phyloP scores from a whole-genome alignment of 2,888 invertebrate genomes.

The Chloroclysta siterata region DNA sequence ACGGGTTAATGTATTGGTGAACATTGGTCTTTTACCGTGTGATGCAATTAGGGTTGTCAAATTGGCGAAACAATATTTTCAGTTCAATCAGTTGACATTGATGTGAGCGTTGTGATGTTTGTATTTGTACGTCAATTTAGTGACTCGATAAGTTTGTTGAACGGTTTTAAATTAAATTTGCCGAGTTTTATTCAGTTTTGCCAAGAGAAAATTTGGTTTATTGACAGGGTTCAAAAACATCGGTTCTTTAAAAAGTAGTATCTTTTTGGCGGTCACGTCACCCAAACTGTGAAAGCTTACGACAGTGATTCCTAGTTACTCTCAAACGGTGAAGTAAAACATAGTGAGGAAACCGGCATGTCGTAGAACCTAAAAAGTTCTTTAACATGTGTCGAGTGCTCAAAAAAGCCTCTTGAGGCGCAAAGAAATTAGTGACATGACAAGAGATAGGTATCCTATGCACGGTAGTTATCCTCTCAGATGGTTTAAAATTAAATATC shows the following conservation, averaged over 20 bases:
- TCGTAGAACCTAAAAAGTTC: too few relatives aligned
- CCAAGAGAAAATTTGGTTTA: background rate
- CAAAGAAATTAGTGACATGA: too few relatives aligned
- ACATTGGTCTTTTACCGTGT: slow-evolving; percentile 37
- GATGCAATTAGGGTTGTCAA: slow-evolving; percentile 46
- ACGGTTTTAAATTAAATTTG: slow-evolving; percentile 6
- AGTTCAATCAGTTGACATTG: slow-evolving; percentile 13
- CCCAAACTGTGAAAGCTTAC: too few relatives aligned
- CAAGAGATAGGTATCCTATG: too few relatives aligned
- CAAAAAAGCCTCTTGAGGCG: too few relatives aligned
- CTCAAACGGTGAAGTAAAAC: too few relatives aligned
- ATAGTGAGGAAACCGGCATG: too few relatives aligned
- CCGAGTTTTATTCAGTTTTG: background rate
- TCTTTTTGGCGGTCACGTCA: too few relatives aligned
- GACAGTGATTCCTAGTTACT: too few relatives aligned
- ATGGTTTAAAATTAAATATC: background rate
- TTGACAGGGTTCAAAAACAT: background rate
- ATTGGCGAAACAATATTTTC: slow-evolving; percentile 26
- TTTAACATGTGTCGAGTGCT: too few relatives aligned
- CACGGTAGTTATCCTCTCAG: too few relatives aligned
- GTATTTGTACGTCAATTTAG: slow-evolving; percentile 15
- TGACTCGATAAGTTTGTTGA: slow-evolving; percentile 8
- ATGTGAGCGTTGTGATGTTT: slow-evolving; percentile 12
- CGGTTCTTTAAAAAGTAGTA: too few relatives aligned
- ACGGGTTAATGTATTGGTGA: background rate